phyloP scores from a whole-genome alignment of 2,113 vertebrate species.

The Genyomyrus donnyi region DNA sequence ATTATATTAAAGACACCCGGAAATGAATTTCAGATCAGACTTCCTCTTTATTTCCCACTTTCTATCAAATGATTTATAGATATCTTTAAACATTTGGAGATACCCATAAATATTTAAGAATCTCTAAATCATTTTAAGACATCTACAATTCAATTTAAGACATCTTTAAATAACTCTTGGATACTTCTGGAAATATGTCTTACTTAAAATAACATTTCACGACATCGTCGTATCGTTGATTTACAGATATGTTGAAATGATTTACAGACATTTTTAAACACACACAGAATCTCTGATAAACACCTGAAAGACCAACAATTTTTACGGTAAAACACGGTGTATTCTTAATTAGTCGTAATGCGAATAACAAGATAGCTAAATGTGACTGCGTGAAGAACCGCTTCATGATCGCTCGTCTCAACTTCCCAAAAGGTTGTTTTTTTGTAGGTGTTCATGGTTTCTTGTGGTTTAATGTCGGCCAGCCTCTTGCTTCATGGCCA shows the following conservation, averaged over 20 bases:
- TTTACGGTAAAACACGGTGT: background rate
- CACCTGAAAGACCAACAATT: background rate
- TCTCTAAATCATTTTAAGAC: background rate
- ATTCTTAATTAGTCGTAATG: background rate
- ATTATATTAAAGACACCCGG: background rate
- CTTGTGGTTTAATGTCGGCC: background rate
- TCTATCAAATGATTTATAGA: background rate
- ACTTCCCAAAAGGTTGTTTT: background rate
- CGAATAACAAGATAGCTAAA: background rate
- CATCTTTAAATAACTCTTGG: background rate
- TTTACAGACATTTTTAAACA: background rate
- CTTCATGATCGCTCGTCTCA: background rate
- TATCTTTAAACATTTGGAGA: background rate
- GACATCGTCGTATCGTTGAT: background rate
- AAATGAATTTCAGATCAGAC: slow-evolving; percentile 1
- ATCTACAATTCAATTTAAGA: slow-evolving; percentile 2
- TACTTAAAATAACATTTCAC: background rate
- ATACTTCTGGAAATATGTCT: background rate
- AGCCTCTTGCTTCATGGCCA: background rate
- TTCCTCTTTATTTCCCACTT: background rate
- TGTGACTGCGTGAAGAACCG: background rate
- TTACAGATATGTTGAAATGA: slow-evolving; percentile 1
- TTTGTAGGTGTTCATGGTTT: background rate
- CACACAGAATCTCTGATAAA: background rate
- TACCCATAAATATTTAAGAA: background rate